These are phyloP conservation scores for Nemopilema nomurai DNA, from an alignment of 30 jellyfish, hydroid and myxozoan species.

Conservation along the genomic window DNA sequence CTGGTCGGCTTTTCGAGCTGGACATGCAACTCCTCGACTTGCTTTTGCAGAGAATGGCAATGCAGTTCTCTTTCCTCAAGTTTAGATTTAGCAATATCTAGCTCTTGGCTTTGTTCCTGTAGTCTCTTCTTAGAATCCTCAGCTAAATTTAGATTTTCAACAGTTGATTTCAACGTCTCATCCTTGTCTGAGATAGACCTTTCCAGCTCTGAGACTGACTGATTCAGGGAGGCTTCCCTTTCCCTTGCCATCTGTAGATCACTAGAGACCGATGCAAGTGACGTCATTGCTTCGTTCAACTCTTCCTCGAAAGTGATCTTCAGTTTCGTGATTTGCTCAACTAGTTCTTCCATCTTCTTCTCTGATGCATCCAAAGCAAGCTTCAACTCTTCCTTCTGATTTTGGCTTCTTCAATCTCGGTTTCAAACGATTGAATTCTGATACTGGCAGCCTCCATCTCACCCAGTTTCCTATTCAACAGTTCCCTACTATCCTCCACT, in stretches of 20 bases:
- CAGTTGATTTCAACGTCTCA: slow-evolving; percentile 4
- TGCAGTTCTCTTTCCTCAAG: background rate
- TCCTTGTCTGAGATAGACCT: slow-evolving; percentile 1
- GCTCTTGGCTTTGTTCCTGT: slow-evolving; percentile 6
- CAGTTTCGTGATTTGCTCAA: background rate
- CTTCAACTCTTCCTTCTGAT: background rate
- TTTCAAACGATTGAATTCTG: background rate
- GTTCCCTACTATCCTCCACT: background rate
- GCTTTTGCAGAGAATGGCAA: background rate
- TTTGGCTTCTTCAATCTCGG: background rate
- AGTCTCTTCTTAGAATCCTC: background rate
- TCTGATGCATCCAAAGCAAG: background rate
- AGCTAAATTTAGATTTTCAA: slow-evolving; percentile 18
- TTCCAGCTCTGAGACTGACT: background rate
- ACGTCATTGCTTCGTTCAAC: background rate
- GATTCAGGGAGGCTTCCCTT: background rate
- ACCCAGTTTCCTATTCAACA: background rate
- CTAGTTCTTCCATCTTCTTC: background rate
- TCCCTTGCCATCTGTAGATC: background rate
- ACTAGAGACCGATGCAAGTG: background rate
- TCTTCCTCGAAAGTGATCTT: background rate
- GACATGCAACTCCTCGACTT: background rate
- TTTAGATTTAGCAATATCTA: background rate
- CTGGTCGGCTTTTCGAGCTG: slow-evolving; percentile 15
- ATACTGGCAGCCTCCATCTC: slow-evolving; percentile 9